A percentile compares a stretch with the other conserved stretches of the same genome.
Conservation (phyloP, 2,113 vertebrate genomes). For the Pygathrix nemaeus region DNA sequence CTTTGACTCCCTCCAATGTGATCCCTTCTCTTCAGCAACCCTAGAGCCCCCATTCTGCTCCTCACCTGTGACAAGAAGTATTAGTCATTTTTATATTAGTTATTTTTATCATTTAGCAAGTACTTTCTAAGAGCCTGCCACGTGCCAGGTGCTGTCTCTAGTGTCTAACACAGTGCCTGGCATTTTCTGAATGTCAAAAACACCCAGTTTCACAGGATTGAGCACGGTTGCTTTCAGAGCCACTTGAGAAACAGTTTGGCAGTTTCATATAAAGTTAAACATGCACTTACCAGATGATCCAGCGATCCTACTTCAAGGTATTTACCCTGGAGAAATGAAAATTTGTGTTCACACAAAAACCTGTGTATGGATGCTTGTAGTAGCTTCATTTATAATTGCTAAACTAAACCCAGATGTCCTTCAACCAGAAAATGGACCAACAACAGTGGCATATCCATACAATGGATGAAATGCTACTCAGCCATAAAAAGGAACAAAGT, state of each 20-base stretch:
- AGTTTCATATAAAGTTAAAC: not conserved
- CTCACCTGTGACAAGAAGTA: not conserved
- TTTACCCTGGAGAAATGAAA: not conserved
- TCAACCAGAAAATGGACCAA: not conserved
- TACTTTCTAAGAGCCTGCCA: not conserved
- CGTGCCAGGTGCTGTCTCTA: not conserved
- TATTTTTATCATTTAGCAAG: not conserved
- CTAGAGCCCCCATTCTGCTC: not conserved
- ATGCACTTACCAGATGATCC: not conserved
- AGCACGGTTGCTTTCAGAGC: not conserved
- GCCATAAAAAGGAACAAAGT: not conserved
- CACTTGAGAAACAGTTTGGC: not conserved
- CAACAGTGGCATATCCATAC: not conserved
- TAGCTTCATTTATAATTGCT: not conserved
- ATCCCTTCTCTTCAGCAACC: not conserved
- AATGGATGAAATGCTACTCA: not conserved
- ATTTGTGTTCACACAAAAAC: not conserved
- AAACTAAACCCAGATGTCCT: not conserved
- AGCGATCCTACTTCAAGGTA: not conserved
- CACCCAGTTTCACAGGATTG: not conserved
- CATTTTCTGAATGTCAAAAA: not conserved
- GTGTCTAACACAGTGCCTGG: not conserved
- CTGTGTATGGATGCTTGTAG: not conserved
- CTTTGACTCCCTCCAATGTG: not conserved
- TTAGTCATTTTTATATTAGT: not conserved